These are phyloP conservation scores for Amazona vittata DNA, from an alignment of 2,113 vertebrate species.

Conservation along the genomic window DNA sequence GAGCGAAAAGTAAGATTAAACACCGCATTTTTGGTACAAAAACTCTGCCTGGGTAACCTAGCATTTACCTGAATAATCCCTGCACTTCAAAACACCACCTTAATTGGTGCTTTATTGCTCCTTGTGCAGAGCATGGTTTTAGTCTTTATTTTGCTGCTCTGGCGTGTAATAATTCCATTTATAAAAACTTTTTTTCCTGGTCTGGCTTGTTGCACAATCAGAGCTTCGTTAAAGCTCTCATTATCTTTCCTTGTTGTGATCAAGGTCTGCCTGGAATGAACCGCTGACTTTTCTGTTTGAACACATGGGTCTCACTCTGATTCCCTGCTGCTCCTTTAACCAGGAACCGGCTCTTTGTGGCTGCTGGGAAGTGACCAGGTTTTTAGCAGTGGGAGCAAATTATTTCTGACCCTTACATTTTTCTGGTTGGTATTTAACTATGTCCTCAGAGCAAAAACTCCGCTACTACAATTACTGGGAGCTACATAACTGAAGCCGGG, in stretches of 20 bases:
- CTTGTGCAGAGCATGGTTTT: neutral
- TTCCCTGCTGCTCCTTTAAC: neutral
- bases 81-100: neutral
- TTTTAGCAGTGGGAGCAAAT: neutral
- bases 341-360: accelerated
- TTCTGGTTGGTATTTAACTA: neutral
- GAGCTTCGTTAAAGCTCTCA: neutral
- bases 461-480: accelerated
- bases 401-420: neutral
- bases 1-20: neutral
- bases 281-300: neutral
- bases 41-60: neutral
- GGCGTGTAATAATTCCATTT: conserved; percentile 3
- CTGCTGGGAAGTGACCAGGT: neutral
- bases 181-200: neutral
- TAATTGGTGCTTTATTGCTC: neutral
- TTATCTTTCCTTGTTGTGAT: neutral
- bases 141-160: neutral
- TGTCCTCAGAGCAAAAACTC: neutral
- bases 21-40: neutral
- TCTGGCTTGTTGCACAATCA: conserved; percentile 20
- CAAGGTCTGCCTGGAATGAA: neutral
- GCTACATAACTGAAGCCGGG: accelerated
- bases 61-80: neutral
- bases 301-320: neutral